Base-by-base conservation (phyloP, 2,797 vertebrate species). In the Pagetopsis macropterus region DNA sequence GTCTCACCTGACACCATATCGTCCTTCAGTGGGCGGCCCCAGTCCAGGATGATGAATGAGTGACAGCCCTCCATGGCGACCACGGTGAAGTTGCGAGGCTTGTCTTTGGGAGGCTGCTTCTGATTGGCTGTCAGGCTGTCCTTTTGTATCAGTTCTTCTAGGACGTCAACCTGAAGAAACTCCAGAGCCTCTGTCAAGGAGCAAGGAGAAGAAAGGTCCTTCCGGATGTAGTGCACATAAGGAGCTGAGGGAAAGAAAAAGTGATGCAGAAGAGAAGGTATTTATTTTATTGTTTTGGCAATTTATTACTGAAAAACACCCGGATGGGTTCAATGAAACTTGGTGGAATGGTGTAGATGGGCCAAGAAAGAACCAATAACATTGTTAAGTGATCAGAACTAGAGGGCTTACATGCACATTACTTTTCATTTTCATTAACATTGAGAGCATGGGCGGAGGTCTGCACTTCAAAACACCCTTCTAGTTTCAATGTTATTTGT, bases 51-150 rank as follows among this genome's bases (percentile, higher is more conserved):
- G 82, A 99, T 97, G 71, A 99, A 99, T 0, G 98, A 99, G 69
- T 99, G 98, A 86, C 98, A 99, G 82, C 98, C 98, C 91, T 99
- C 98, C 66, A 99, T 95, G 55, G 98, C 98, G 0, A 99, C 96
- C 3, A 99, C 95, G 0, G 98, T 99, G 86, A 99, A 93, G 87
- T 99, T 99, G 66, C 96, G 94, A 41, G 98, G 97, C 58, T 94
- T 94, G 59, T 94, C 89, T 86, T 95, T 94, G 13, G 98, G 97
- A 55, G 87, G 94, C 16, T 82, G 89, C 10, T 88, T 94, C 72
- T 90, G 91, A 57, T 87, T 92, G 37, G 33, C 78, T 59, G 78
- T 64, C 59, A 66, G 79, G 33, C 92, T 92, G 81, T 98, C 96
- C 40, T 94, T 96, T 27, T 96, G 92, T 12, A 99, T 93, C 48